Percentiles rank a stretch among this genome's conserved stretches.
Conservation (phyloP, 2,113 vertebrate genomes). For the Poicephalus gulielmi region DNA sequence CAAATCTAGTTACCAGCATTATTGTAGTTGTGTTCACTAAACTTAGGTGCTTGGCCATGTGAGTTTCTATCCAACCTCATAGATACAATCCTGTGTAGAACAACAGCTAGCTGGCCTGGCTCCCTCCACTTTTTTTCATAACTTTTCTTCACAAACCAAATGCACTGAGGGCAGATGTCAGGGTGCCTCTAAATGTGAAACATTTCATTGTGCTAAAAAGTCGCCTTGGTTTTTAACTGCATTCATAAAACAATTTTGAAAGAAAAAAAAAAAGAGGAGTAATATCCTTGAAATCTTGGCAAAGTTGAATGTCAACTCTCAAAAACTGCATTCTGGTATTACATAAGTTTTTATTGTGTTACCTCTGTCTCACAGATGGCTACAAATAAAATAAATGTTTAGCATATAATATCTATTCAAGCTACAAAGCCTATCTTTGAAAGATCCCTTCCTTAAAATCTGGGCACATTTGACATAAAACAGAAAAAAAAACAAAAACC, state of each 20-base stretch:
- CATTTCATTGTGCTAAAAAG: background rate
- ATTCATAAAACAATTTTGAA: background rate
- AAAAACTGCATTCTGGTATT: background rate
- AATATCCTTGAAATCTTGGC: background rate
- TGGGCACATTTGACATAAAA: background rate
- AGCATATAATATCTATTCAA: background rate
- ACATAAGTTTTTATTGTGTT: background rate
- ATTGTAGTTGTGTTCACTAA: background rate
- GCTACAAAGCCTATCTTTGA: background rate
- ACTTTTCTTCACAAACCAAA: background rate
- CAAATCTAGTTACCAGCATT: background rate
- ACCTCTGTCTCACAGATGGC: background rate
- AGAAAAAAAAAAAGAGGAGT: background rate
- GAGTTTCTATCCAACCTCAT: background rate
- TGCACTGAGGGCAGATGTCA: background rate
- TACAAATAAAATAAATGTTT: conserved; percentile 18
- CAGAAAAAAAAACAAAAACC: background rate
- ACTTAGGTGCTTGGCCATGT: background rate
- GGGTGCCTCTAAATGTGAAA: background rate
- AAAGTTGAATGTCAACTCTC: background rate
- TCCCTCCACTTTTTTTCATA: background rate
- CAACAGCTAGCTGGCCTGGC: background rate
- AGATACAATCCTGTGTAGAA: background rate
- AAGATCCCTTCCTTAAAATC: background rate
- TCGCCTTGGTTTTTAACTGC: background rate